Base-by-base conservation (phyloP, 2,113 vertebrate species). In the Atractosteus spatula region DNA sequence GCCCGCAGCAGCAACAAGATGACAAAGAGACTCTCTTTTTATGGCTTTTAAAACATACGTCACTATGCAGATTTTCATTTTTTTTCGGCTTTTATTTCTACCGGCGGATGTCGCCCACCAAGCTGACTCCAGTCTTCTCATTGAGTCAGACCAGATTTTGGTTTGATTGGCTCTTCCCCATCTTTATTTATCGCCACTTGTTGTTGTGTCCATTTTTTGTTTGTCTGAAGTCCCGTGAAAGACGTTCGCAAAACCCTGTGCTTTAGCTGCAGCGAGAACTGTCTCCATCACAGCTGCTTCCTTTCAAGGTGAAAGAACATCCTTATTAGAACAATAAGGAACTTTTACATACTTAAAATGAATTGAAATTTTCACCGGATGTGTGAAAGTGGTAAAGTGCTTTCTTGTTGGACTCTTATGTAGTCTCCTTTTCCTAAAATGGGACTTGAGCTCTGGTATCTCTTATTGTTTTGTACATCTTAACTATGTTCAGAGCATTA, bases 21-120 rank as follows among this genome's bases (percentile, higher is more conserved):
- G 75, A 78, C 78, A 79, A 64, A 77, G 70, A 51, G 75, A 70
- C 77, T 67, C 70, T 77, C 79, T 64, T 87, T 79, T 16, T 79
- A 79, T 73, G 82, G 84, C 86, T 91, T 92, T 41, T 77, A 85
- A 80, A 83, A 74, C 85, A 73, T 81, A 65, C 73, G 84, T 86
- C 79, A 55, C 85, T 86, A 85, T 69, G 76, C 90, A 93, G 88
- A 91, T 71, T 73, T 84, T 66, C 76, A 68, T 55, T 56, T 47
- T 55, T 55, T 59, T 59, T 41, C 57, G 11, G 4, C 13, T 59
- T 66, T 64, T 71, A 14, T 8, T 45, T 8, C 45, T 13, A 62
- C 64, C 45, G 43, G 54, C 55, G 16, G 62, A 64, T 13, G 12
- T 55, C 44, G 43, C 4, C 68, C 44, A 7, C 4, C 59, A 44